Conservation (phyloP, 2,888 invertebrate genomes). For the Glyphotaelius pellucidus region DNA sequence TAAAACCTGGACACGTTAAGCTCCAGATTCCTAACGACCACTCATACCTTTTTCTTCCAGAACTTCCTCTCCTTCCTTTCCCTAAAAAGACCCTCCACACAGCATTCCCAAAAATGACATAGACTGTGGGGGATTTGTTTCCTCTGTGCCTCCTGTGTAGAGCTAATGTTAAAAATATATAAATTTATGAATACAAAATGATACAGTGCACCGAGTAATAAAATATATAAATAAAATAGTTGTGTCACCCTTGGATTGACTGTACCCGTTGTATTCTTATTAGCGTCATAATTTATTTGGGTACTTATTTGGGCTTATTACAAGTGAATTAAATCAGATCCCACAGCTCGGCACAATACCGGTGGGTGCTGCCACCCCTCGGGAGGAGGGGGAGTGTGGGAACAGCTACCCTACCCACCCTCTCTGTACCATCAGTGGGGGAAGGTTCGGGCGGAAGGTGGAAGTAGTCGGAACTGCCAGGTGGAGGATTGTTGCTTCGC, state of each 20-base stretch:
- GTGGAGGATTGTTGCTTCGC: not conserved
- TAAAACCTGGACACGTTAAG: too few relatives aligned
- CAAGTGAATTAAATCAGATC: slow-evolving; percentile 62
- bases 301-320: slow-evolving; percentile 51
- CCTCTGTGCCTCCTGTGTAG: too few relatives aligned
- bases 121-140: too few relatives aligned
- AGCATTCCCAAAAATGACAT: too few relatives aligned
- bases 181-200: not conserved
- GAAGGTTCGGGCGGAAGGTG: not conserved
- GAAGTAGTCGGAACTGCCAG: not conserved
- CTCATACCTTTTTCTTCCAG: too few relatives aligned
- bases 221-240: not conserved
- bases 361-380: slow-evolving; percentile 44
- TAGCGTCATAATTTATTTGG: slow-evolving; percentile 58
- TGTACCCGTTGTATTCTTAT: slow-evolving; percentile 52
- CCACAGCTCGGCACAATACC: slow-evolving; percentile 54
- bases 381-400: slow-evolving; percentile 45
- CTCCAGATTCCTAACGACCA: too few relatives aligned
- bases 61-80: too few relatives aligned
- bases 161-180: too few relatives aligned
- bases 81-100: too few relatives aligned
- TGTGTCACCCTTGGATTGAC: slow-evolving; percentile 14
- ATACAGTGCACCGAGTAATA: not conserved
- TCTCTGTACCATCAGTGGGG: not conserved
- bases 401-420: slow-evolving; percentile 40